phyloP scores from a whole-genome alignment of 2,888 invertebrate species.

The Thereva unica region DNA sequence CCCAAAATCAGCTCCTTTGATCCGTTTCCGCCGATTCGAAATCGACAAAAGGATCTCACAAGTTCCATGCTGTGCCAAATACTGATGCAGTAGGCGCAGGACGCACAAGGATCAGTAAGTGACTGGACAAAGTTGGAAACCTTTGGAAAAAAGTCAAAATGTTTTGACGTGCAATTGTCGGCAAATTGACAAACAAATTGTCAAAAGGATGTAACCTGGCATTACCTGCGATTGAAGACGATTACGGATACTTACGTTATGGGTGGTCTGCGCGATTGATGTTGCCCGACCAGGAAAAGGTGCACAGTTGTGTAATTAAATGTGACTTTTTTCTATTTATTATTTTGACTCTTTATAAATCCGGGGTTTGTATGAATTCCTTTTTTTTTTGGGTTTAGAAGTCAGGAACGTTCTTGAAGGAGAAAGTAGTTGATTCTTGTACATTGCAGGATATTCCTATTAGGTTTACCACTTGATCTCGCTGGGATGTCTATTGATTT shows the following conservation, averaged over 20 bases:
- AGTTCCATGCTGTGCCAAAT: neutral
- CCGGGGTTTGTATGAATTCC: no score
- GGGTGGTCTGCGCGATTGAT: conserved; percentile 16
- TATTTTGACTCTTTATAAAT: no score
- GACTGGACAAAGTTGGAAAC: conserved; percentile 1
- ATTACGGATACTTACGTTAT: conserved; percentile 16
- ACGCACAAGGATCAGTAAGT: neutral
- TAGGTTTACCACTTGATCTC: no score
- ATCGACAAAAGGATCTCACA: conserved; percentile 18
- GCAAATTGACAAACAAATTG: conserved; percentile 37
- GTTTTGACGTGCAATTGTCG: conserved; percentile 37
- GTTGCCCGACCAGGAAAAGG: neutral
- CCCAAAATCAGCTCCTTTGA: conserved; percentile 22
- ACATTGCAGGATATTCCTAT: no score
- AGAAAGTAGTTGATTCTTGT: no score
- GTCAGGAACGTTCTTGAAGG: no score
- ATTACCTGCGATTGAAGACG: conserved; percentile 30
- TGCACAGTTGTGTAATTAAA: no score
- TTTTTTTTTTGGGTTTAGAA: no score
- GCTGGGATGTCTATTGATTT: no score
- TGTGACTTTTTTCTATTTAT: no score
- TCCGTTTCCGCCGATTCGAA: conserved; percentile 22
- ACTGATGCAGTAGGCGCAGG: neutral
- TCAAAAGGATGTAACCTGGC: conserved; percentile 20
- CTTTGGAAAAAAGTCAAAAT: conserved; percentile 34